Conservation (phyloP, 2,797 vertebrate genomes). For the Gymnothorax reevesii region DNA sequence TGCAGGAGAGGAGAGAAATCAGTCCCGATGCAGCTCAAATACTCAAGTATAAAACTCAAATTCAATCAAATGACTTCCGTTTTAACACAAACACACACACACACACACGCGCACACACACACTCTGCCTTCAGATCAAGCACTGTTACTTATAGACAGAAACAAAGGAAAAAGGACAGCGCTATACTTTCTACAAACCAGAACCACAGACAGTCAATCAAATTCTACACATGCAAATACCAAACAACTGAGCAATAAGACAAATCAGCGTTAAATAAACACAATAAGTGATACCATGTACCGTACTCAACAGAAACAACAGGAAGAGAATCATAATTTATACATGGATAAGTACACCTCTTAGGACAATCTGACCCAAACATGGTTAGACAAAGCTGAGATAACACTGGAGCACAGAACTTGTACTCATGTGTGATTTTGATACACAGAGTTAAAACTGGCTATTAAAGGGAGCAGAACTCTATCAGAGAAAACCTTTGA, state of each 20-base stretch:
- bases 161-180: background rate
- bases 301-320: background rate
- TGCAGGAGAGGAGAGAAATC: slow-evolving; percentile 11
- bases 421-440: slow-evolving; percentile 65
- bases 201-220: background rate
- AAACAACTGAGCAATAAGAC: background rate
- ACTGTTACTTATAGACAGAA: background rate
- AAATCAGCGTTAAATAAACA: background rate
- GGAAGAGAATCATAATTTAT: background rate
- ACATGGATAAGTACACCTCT: background rate
- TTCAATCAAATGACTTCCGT: background rate
- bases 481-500: slow-evolving; percentile 71
- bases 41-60: slow-evolving; percentile 16
- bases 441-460: slow-evolving; percentile 69
- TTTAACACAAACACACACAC: background rate
- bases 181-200: background rate
- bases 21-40: background rate
- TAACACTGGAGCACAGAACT: background rate
- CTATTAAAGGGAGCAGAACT: slow-evolving; percentile 68
- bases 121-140: background rate
- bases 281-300: background rate
- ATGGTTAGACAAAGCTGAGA: background rate
- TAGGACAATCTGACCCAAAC: no score
- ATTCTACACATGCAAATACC: background rate
- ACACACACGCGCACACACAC: background rate